Evolutionary conservation across 1,140 invertebrate species (phyloP).

Genomic region (Drosophila eugracilis): DNA sequence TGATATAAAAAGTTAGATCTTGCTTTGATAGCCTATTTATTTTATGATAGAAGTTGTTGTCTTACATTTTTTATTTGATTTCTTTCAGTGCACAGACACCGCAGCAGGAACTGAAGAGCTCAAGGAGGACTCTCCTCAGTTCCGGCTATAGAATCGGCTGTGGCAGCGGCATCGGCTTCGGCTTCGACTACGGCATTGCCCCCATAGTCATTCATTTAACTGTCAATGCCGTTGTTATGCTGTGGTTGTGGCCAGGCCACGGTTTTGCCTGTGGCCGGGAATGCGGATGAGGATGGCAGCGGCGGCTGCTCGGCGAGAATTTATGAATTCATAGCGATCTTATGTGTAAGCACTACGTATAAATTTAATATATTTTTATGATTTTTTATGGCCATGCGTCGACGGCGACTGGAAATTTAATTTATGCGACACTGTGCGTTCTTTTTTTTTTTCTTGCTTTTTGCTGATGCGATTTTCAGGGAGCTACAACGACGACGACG

Average conservation of each 20-base stretch:
- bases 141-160: conserved; percentile 11
- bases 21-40: no score
- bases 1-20: no score
- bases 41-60: no score
- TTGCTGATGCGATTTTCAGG: conserved; percentile 40
- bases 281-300: conserved; percentile 16
- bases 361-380: conserved; percentile 62
- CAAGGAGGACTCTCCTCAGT: conserved; percentile 20
- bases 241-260: conserved; percentile 52
- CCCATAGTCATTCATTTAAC: conserved; percentile 68
- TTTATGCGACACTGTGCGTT: conserved; percentile 52
- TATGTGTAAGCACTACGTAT: conserved; percentile 59
- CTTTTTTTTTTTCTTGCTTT: conserved; percentile 26
- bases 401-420: conserved; percentile 42
- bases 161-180: conserved; percentile 5
- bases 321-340: conserved; percentile 72
- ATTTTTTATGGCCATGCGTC: conserved; percentile 51
- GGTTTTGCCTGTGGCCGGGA: conserved; percentile 21
- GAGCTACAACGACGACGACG: conserved; percentile 29
- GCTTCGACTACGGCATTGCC: conserved; percentile 20
- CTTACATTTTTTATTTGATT: neutral
- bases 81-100: conserved; percentile 8
- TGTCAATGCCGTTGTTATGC: conserved; percentile 73
- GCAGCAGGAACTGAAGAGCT: conserved; percentile 7
- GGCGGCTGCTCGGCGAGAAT: conserved; percentile 48